A percentile compares a stretch with the other conserved stretches of the same genome.
These are phyloP conservation scores for Caerostris darwini DNA, from an alignment of 1,140 invertebrate species.

Conservation along the genomic window DNA sequence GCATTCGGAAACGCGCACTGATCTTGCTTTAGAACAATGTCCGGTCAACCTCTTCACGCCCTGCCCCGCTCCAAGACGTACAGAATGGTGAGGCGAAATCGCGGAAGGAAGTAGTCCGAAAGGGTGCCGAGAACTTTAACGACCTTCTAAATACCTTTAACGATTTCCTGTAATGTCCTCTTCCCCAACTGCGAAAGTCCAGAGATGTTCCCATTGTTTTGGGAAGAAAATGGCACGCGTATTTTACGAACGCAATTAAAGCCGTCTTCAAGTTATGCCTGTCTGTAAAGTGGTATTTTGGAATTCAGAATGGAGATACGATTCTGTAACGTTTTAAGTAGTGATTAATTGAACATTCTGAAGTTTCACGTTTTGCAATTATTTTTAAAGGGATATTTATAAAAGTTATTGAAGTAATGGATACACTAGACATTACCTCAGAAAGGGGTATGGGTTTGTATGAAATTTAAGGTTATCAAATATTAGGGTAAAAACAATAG, in stretches of 20 bases:
- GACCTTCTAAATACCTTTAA: slow-evolving; percentile 67
- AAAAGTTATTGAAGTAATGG: too few species aligned
- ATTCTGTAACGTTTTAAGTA: too few species aligned
- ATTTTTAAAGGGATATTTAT: too few species aligned
- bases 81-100: slow-evolving; percentile 45
- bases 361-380: too few species aligned
- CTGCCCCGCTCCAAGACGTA: neutral
- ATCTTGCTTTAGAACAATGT: slow-evolving; percentile 53
- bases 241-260: slow-evolving; percentile 47
- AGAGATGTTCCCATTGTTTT: slow-evolving; percentile 47
- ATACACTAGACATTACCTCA: too few species aligned
- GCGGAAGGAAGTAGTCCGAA: slow-evolving; percentile 70
- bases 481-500: too few species aligned
- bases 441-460: too few species aligned
- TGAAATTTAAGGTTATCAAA: too few species aligned
- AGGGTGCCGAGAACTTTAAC: slow-evolving; percentile 43
- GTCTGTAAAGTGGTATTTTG: neutral
- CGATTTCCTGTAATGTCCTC: slow-evolving; percentile 69
- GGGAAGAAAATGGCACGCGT: slow-evolving; percentile 11
- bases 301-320: too few species aligned
- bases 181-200: neutral
- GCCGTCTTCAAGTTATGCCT: neutral
- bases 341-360: too few species aligned
- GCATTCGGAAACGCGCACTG: slow-evolving; percentile 65
- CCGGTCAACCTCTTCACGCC: slow-evolving; percentile 19